Conservation (phyloP, 2,797 vertebrate genomes). For the Hemibagrus guttatus region DNA sequence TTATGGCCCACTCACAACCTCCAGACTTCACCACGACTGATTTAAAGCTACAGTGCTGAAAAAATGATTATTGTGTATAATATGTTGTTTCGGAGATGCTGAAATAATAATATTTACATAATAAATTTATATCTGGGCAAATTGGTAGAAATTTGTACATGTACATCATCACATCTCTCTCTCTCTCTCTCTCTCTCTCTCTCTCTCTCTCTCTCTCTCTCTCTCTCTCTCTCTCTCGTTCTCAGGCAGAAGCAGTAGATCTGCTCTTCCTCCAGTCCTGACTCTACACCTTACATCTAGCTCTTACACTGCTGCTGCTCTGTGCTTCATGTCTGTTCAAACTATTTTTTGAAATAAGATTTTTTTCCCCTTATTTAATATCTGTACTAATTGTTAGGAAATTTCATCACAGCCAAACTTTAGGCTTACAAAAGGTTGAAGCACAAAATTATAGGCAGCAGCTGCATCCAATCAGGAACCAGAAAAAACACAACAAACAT, state of each 20-base stretch:
- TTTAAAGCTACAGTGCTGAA: background rate
- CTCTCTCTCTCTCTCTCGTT: too few relatives aligned
- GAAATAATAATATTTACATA: too few relatives aligned
- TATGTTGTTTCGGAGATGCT: background rate
- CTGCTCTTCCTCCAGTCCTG: too few relatives aligned
- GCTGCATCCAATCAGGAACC: background rate
- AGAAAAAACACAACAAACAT: background rate
- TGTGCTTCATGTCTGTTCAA: too few relatives aligned
- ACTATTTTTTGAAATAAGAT: too few relatives aligned
- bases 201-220: too few relatives aligned
- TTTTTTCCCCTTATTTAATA: too few relatives aligned
- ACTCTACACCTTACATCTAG: too few relatives aligned
- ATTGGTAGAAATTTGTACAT: background rate
- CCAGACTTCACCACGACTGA: background rate
- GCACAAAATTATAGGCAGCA: background rate
- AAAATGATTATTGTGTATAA: background rate
- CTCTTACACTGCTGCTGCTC: too few relatives aligned
- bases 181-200: too few relatives aligned
- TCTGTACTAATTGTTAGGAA: too few relatives aligned
- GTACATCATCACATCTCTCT: background rate
- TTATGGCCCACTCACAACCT: slow-evolving; percentile 7
- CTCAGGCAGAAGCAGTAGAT: too few relatives aligned
- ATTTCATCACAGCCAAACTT: background rate
- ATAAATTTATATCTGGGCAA: background rate
- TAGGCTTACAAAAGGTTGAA: background rate